These are phyloP conservation scores for Neogobius melanostomus DNA, from an alignment of 2,113 vertebrate genomes.

Conservation along the genomic window DNA sequence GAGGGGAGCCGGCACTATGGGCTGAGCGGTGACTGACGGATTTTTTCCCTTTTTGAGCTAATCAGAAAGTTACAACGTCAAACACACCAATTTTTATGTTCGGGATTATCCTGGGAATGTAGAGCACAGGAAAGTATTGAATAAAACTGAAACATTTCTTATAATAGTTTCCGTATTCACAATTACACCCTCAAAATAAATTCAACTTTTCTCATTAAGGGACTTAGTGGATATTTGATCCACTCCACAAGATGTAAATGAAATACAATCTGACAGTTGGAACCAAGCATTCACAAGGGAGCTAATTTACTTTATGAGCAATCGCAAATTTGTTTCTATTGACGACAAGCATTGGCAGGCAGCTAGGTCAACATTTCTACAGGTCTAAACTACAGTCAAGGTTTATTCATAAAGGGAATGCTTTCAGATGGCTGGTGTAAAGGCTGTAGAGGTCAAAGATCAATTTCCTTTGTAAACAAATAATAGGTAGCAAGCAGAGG, in stretches of 20 bases:
- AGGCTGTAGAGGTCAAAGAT: too few species aligned
- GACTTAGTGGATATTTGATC: neutral
- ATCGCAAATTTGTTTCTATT: neutral
- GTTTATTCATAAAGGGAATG: neutral
- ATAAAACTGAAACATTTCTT: neutral
- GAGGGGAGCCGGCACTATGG: neutral
- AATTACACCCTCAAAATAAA: neutral
- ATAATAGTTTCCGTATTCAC: neutral
- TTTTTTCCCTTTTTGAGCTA: constrained; percentile 1
- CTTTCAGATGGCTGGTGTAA: too few species aligned
- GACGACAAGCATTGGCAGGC: neutral
- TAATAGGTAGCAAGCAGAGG: too few species aligned
- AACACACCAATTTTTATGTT: neutral
- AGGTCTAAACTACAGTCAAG: neutral
- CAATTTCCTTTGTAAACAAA: too few species aligned
- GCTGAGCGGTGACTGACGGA: neutral
- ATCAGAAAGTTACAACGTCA: constrained; percentile 1
- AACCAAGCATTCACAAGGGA: neutral
- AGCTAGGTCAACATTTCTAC: too few species aligned
- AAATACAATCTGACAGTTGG: neutral
- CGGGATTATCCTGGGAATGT: neutral
- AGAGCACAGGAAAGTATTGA: neutral
- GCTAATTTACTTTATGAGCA: neutral
- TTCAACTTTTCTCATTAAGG: neutral
- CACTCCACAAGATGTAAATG: neutral